Evolutionary conservation across 1,140 invertebrate genomes (phyloP).

Genomic region (Ruditapes philippinarum): DNA sequence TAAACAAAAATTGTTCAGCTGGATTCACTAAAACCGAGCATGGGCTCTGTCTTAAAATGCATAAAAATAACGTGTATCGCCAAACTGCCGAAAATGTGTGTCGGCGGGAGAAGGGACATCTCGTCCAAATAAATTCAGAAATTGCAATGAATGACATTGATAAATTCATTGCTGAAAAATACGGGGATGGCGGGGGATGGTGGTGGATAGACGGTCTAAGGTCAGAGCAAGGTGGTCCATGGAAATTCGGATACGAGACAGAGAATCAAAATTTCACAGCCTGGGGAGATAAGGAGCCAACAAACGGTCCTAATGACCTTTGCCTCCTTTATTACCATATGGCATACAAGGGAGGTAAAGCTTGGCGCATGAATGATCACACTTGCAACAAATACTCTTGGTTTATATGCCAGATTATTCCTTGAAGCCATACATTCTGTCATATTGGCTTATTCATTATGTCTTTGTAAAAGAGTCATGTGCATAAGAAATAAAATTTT

Average conservation of each 20-base stretch:
- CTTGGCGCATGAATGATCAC: neutral
- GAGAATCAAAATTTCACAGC: neutral
- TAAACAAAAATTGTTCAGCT: neutral
- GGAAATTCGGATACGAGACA: neutral
- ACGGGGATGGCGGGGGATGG: neutral
- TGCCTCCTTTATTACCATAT: neutral
- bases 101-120: neutral
- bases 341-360: neutral
- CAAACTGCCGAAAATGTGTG: neutral
- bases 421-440: too few relatives aligned
- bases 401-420: neutral
- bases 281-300: neutral
- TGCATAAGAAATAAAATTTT: too few relatives aligned
- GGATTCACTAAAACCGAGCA: neutral
- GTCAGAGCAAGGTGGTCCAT: neutral
- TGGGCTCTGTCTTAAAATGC: neutral
- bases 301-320: neutral
- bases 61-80: neutral
- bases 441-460: too few relatives aligned
- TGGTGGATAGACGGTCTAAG: conserved; percentile 8
- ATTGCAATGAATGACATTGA: neutral
- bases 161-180: neutral
- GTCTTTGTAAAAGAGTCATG: too few relatives aligned
- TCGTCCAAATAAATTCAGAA: neutral
- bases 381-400: neutral